Conservation (phyloP, 1,140 invertebrate genomes). For the Heliconius hewitsoni region DNA sequence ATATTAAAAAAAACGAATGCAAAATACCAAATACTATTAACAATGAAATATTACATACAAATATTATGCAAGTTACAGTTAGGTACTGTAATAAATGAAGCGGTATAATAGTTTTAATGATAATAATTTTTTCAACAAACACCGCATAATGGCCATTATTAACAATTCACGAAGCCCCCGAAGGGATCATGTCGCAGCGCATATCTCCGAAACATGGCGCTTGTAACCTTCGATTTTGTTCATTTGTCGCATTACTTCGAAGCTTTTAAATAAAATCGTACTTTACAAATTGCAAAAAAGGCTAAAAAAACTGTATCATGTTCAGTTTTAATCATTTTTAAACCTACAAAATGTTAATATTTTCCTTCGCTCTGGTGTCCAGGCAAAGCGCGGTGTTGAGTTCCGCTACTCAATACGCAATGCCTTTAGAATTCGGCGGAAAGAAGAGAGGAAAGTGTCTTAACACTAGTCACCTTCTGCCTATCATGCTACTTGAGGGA, state of each 20-base stretch:
- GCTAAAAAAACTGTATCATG: not conserved
- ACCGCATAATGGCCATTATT: slow-evolving; percentile 21
- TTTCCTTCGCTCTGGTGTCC: no score
- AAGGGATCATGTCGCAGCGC: slow-evolving; percentile 17
- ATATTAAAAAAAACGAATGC: no score
- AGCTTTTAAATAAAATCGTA: slow-evolving; percentile 8
- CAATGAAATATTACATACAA: not conserved
- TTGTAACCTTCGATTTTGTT: slow-evolving; percentile 15
- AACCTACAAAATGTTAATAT: no score
- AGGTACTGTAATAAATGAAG: not conserved
- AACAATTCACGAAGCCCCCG: slow-evolving; percentile 21
- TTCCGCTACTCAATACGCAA: no score
- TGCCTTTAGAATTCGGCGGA: no score
- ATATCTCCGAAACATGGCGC: slow-evolving; percentile 1
- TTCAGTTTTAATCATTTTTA: not conserved
- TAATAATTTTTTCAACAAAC: slow-evolving; percentile 23
- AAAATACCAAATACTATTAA: not conserved
- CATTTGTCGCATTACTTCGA: not conserved
- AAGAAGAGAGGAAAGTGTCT: no score
- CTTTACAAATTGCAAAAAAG: slow-evolving; percentile 20
- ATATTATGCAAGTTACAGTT: not conserved
- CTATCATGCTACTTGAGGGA: no score
- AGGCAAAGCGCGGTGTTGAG: no score
- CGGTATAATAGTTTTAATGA: not conserved
- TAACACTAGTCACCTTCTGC: no score